phyloP scores from a whole-genome alignment of 2,113 vertebrate genomes.

The Gadus chalcogrammus region DNA sequence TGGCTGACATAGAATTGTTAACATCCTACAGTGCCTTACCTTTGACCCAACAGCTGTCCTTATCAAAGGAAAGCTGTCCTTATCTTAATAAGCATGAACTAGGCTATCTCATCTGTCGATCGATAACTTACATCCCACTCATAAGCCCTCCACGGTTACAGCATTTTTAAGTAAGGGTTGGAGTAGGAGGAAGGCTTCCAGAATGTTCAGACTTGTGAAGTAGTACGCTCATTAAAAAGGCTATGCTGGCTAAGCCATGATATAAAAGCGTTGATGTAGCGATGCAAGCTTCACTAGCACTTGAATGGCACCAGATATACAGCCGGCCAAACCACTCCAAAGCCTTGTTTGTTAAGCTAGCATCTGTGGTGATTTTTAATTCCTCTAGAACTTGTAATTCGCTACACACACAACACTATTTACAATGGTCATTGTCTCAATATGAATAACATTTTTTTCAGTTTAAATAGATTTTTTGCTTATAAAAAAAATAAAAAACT shows the following conservation, averaged over 20 bases:
- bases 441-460: slow-evolving; percentile 53
- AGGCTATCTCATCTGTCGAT: no score
- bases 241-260: slow-evolving; percentile 47
- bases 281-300: slow-evolving; percentile 52
- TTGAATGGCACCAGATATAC: slow-evolving; percentile 56
- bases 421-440: slow-evolving; percentile 65
- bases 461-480: slow-evolving; percentile 69
- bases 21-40: slow-evolving; percentile 21
- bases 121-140: no score
- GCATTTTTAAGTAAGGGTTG: no score
- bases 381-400: slow-evolving; percentile 64
- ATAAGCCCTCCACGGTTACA: no score
- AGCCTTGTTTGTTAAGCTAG: slow-evolving; percentile 58
- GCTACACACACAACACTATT: slow-evolving; percentile 66
- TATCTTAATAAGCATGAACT: background rate
- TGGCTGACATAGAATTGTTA: slow-evolving; percentile 31
- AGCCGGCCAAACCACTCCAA: slow-evolving; percentile 47
- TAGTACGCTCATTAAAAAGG: slow-evolving; percentile 25
- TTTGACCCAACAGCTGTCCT: slow-evolving; percentile 33
- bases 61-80: slow-evolving; percentile 29
- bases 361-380: slow-evolving; percentile 58
- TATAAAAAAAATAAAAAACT: slow-evolving; percentile 69
- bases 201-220: slow-evolving; percentile 23
- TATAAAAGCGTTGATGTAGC: slow-evolving; percentile 53
- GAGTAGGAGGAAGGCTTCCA: no score